Conservation (phyloP, 2,797 vertebrate genomes). For the Peromyscus aztecus region DNA sequence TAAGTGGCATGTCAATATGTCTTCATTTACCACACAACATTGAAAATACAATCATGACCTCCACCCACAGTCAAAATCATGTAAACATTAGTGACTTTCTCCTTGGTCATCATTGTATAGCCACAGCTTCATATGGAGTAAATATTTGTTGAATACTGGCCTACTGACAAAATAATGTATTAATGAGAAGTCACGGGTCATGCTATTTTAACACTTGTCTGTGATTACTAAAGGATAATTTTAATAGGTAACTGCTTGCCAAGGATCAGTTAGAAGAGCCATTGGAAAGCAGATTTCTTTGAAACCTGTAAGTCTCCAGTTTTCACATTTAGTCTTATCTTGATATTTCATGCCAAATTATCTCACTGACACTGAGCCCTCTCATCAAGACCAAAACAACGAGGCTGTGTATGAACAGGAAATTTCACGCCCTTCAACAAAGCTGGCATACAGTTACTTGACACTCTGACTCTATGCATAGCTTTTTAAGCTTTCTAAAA, state of each 20-base stretch:
- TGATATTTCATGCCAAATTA: neutral
- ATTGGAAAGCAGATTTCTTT: neutral
- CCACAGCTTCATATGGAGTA: neutral
- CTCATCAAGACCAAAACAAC: neutral
- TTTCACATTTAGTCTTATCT: neutral
- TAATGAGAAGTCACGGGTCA: neutral
- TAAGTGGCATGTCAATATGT: neutral
- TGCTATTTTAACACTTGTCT: neutral
- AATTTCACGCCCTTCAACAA: neutral
- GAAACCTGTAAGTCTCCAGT: neutral
- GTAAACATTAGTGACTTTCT: rapidly evolving
- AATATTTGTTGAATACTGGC: neutral
- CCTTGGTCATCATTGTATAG: neutral
- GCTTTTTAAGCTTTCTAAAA: neutral
- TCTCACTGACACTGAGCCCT: neutral
- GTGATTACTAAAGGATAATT: neutral
- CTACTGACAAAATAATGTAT: neutral
- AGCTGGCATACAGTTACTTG: neutral
- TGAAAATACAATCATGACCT: neutral
- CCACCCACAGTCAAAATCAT: neutral
- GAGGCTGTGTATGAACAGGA: neutral
- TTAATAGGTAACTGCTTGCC: neutral
- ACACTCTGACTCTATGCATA: neutral
- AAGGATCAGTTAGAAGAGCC: neutral
- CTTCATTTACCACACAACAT: neutral